These are phyloP conservation scores for Holothuria scabra DNA, from an alignment of 53 echinoderm and acorn worm genomes.

Conservation along the genomic window DNA sequence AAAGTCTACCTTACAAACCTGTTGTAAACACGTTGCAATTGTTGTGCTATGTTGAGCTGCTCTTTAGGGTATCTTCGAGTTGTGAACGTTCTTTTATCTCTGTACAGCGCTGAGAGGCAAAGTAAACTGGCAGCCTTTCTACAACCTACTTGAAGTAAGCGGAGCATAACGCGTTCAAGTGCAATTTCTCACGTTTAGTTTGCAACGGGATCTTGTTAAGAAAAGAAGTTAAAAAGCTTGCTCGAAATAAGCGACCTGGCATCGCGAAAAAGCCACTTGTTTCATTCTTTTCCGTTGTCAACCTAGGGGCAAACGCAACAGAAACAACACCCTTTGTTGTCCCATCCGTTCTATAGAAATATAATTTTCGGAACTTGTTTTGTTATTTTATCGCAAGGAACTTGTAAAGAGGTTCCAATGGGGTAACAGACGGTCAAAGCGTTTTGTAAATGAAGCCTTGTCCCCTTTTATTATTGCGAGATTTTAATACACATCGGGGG, in stretches of 20 bases:
- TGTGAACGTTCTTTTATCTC: constrained; percentile 8
- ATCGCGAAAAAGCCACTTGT: constrained; percentile 28
- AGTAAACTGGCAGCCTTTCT: constrained; percentile 34
- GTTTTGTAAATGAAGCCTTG: constrained; percentile 19
- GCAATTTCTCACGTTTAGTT: constrained; percentile 42
- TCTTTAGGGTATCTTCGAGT: constrained; percentile 35
- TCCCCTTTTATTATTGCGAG: constrained; percentile 24
- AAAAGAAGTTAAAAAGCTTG: constrained; percentile 28
- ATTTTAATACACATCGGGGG: constrained; percentile 29
- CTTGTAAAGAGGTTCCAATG: constrained; percentile 43
- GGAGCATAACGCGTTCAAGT: constrained; percentile 35
- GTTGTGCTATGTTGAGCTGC: neutral
- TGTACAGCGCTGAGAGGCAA: constrained; percentile 30
- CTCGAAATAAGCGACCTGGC: constrained; percentile 27
- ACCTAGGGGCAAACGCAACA: constrained; percentile 37
- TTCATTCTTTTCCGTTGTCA: constrained; percentile 35
- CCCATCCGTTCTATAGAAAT: constrained; percentile 32
- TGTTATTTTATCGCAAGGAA: constrained; percentile 40
- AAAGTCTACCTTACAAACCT: too few relatives aligned
- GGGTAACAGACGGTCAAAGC: constrained; percentile 29
- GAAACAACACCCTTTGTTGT: constrained; percentile 49
- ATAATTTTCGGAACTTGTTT: constrained; percentile 44
- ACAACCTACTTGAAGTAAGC: constrained; percentile 36
- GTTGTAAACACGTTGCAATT: too few relatives aligned
- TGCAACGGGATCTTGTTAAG: constrained; percentile 30